A percentile compares a stretch with the other conserved stretches of the same genome.
phyloP scores from a whole-genome alignment of 2,888 invertebrate genomes.

The Pilophorus perplexus region DNA sequence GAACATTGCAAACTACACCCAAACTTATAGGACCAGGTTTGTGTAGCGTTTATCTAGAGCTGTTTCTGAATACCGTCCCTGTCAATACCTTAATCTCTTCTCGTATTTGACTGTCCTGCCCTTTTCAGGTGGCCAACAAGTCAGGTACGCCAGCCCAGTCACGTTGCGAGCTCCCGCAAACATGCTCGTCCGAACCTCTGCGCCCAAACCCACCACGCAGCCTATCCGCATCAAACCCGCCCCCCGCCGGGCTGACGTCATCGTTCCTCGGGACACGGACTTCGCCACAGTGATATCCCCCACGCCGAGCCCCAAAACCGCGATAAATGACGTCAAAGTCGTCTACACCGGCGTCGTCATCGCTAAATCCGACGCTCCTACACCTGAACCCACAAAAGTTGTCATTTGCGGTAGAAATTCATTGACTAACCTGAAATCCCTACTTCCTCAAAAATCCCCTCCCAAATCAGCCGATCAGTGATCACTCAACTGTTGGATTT shows the following conservation, averaged over 20 bases:
- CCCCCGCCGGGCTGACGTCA: slow-evolving; percentile 19
- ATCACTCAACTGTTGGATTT: neutral
- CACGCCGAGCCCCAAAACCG: neutral
- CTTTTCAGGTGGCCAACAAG: no score
- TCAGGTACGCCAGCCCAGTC: no score
- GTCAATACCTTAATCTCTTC: no score
- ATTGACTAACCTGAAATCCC: neutral
- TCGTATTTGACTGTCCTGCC: no score
- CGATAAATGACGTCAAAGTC: neutral
- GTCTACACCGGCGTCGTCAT: slow-evolving; percentile 9
- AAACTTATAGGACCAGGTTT: no score
- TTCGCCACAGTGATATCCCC: slow-evolving; percentile 20
- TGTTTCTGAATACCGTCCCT: no score
- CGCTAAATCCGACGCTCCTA: slow-evolving; percentile 1
- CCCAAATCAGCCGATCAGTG: neutral
- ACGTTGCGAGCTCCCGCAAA: neutral
- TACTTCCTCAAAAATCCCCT: neutral
- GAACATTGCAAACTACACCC: no score
- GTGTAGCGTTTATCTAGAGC: no score
- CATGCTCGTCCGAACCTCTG: neutral
- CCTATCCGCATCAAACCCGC: no score
- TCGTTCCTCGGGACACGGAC: slow-evolving; percentile 2
- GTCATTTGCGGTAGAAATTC: neutral
- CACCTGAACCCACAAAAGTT: neutral
- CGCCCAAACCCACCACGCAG: neutral